Evolutionary conservation across 2,888 invertebrate genomes (phyloP), one percentile per base, ranked within the genome.

Genomic region (Mycalesis mineus): DNA sequence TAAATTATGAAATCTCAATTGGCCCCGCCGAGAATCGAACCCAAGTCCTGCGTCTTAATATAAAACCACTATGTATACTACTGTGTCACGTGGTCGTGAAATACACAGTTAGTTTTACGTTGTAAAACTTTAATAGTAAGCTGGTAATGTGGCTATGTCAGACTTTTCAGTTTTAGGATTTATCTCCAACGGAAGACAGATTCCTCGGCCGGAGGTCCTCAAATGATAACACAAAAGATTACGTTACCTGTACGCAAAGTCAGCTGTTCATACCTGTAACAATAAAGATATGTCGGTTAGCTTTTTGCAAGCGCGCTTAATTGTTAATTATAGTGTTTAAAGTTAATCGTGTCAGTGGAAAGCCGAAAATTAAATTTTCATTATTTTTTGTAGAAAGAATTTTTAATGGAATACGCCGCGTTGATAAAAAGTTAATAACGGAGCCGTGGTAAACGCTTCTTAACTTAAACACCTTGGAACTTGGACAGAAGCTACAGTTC

Each of bases 371-470:
- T 51, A 29, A 51, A 51, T 51, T 40, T 51, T 51, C 51, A 51
- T 40, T 22, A 22, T 22, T 22, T 51, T 51, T 51, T 51, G 51
- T 4, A 14, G 51, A 40, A 51, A n/a, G 29, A 51, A 31, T 41
- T 40, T 15, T 41, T 51, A 51, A 51, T 51, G 51, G 41, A 29
- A 51, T 41, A 29, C 40, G 29, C 40, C 29, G 9, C 28, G 40
- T 14, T 41, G 51, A 51, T 51, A 51, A 51, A 51, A 51, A 51
- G 40, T 51, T 51, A 51, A 51, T 51, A 51, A 51, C 51, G 5
- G 31, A 29, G 1, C 40, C 9, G 40, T 15, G 40, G 29, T 51
- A 51, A 51, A 51, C 31, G 40, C 15, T n/a, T 29, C 29, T 51
- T 51, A 51, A 51, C 39, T 40, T 39, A 40, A 15, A 2, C 11